phyloP scores from a whole-genome alignment of 1,140 invertebrate species.

The Drosophila tropicalis region DNA sequence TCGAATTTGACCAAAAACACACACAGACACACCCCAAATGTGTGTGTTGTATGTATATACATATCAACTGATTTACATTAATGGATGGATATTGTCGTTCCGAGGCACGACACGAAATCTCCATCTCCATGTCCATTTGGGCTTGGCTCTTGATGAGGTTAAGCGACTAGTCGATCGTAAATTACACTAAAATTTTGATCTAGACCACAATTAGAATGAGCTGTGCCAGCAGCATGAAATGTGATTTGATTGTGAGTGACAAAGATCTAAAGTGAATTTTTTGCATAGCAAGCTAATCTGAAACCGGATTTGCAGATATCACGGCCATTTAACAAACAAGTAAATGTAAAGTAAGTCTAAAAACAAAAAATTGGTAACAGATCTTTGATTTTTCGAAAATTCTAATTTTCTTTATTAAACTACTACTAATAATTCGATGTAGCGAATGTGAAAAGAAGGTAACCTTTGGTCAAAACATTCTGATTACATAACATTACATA shows the following conservation, averaged over 20 bases:
- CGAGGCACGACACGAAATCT: constrained; percentile 6
- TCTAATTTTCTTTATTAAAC: no score
- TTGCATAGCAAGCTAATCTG: background rate
- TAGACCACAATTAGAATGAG: background rate
- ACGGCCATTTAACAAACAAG: background rate
- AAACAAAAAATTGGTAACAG: no score
- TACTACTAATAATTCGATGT: no score
- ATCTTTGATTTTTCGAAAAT: no score
- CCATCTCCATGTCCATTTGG: constrained; percentile 4
- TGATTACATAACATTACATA: no score
- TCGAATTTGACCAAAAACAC: constrained; percentile 12
- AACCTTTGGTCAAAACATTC: no score
- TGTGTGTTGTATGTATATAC: background rate
- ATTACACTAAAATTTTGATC: constrained; percentile 6
- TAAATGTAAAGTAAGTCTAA: no score
- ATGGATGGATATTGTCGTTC: constrained; percentile 29
- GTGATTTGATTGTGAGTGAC: background rate
- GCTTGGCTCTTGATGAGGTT: background rate
- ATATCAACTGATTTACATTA: constrained; percentile 48
- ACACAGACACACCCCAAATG: background rate
- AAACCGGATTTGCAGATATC: background rate
- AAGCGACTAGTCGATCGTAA: constrained; percentile 2
- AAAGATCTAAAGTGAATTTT: constrained; percentile 4
- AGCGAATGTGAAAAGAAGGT: no score
- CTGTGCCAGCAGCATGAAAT: background rate